Conservation (phyloP, 2,113 vertebrate species). For the Myotis yumanensis region DNA sequence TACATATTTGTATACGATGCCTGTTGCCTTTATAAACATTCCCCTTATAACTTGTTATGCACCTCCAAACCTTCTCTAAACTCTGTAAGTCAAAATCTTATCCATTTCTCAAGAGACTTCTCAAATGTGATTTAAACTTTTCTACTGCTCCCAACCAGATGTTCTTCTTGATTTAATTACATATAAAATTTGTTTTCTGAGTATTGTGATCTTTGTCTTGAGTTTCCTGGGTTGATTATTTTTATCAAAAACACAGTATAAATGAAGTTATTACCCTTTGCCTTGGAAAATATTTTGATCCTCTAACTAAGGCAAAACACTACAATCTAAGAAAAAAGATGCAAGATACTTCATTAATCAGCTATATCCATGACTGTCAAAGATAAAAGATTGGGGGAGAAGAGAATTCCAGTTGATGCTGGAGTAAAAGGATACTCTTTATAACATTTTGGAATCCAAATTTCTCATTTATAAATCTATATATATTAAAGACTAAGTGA, state of each 20-base stretch:
- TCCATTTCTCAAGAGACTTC: not conserved
- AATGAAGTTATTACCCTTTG: not conserved
- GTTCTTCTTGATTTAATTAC: not conserved
- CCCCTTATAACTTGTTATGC: not conserved
- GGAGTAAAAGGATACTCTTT: not conserved
- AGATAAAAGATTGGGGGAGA: not conserved
- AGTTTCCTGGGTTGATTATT: not conserved
- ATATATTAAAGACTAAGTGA: too few species aligned
- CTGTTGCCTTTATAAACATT: not conserved
- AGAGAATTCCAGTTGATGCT: not conserved
- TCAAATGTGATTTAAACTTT: not conserved
- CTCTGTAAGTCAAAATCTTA: not conserved
- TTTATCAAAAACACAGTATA: not conserved
- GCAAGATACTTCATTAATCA: not conserved
- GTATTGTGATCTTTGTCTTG: not conserved
- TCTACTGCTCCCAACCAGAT: not conserved
- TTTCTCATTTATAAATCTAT: not conserved
- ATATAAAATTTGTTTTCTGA: not conserved
- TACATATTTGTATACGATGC: not conserved
- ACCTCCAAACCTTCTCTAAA: not conserved
- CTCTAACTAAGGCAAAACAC: not conserved
- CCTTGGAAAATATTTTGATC: not conserved
- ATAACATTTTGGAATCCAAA: not conserved
- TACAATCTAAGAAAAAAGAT: not conserved
- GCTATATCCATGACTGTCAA: not conserved